phyloP scores from a whole-genome alignment of 2,113 vertebrate genomes.

The Corvus hawaiiensis region DNA sequence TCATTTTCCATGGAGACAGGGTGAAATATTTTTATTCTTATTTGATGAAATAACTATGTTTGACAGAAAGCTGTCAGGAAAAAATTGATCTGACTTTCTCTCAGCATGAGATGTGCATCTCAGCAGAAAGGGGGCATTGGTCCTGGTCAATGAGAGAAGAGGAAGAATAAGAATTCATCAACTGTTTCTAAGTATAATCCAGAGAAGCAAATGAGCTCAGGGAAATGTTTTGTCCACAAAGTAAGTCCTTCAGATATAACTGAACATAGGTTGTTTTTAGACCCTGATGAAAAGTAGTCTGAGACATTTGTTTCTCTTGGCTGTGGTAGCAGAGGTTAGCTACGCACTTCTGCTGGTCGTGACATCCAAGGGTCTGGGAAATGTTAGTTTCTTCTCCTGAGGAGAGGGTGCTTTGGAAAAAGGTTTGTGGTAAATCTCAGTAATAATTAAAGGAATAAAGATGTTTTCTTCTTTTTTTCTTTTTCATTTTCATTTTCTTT shows the following conservation, averaged over 20 bases:
- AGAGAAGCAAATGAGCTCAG: background rate
- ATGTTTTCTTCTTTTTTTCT: accelerated
- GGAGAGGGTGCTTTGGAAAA: background rate
- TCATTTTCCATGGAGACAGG: background rate
- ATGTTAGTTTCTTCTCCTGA: background rate
- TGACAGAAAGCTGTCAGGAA: background rate
- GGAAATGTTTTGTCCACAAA: background rate
- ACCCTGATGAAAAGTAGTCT: background rate
- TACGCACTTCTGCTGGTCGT: background rate
- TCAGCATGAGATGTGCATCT: background rate
- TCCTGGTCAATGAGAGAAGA: background rate
- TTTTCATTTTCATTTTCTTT: no score
- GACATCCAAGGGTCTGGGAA: background rate
- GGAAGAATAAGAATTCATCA: background rate
- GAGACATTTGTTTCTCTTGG: background rate
- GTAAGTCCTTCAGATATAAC: background rate
- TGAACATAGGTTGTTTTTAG: background rate
- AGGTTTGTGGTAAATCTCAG: background rate
- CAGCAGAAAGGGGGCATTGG: accelerated
- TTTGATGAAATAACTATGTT: background rate
- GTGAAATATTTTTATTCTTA: background rate
- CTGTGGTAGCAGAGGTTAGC: background rate
- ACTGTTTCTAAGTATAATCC: background rate
- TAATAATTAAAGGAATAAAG: background rate
- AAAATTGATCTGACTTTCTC: background rate